A percentile compares a stretch with the other conserved stretches of the same genome.
phyloP scores from a whole-genome alignment of 2,797 vertebrate species.

The Spondyliosoma cantharus region DNA sequence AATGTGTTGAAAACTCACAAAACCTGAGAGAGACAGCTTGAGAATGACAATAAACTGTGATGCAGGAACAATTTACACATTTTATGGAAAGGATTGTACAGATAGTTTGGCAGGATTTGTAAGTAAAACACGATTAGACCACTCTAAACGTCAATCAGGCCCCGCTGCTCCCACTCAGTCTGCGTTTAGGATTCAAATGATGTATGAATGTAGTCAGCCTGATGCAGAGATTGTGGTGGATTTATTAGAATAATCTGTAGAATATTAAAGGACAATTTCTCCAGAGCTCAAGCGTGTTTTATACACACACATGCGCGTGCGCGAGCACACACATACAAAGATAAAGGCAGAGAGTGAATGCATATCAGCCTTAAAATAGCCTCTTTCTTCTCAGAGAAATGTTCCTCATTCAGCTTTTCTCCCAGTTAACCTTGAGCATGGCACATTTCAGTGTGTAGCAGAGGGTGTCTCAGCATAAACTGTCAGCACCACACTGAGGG shows the following conservation, averaged over 20 bases:
- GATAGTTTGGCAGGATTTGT: not conserved
- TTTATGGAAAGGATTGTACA: not conserved
- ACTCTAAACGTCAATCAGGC: not conserved
- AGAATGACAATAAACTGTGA: not conserved
- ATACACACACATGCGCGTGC: not conserved
- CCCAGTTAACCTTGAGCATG: conserved; percentile 64
- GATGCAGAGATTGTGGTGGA: conserved; percentile 16
- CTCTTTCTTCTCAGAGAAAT: conserved; percentile 39
- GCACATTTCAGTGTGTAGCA: conserved; percentile 34
- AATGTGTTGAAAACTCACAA: not conserved
- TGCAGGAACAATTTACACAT: not conserved
- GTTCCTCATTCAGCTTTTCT: conserved; percentile 43
- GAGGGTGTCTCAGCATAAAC: conserved; percentile 42
- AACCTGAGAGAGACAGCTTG: not conserved
- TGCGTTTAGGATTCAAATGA: conserved; percentile 29
- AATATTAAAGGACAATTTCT: conserved; percentile 35
- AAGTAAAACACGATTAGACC: conserved; percentile 3
- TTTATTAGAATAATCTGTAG: conserved; percentile 30
- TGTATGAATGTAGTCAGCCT: conserved; percentile 15
- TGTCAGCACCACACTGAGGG: conserved; percentile 49
- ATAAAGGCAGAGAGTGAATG: conserved; percentile 26
- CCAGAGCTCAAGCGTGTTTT: conserved; percentile 22
- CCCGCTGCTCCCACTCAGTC: not conserved
- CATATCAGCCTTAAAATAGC: conserved; percentile 38
- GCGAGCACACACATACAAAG: not conserved